Conservation (phyloP, 2,113 vertebrate genomes). For the Myotis lucifugus region DNA sequence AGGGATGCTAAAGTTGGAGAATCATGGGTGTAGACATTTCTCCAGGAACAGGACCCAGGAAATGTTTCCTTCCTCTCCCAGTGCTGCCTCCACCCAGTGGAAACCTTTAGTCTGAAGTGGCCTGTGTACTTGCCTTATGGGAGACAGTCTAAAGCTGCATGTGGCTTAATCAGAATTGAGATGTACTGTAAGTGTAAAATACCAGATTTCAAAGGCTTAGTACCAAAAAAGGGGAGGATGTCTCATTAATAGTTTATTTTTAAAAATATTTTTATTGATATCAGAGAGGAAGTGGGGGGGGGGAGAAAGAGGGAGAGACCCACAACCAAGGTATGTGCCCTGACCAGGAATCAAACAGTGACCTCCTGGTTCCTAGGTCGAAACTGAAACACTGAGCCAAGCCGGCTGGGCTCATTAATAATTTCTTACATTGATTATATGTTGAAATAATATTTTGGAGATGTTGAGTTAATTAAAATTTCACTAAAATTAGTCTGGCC, state of each 20-base stretch:
- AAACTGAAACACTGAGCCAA: too few relatives aligned
- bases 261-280: too few relatives aligned
- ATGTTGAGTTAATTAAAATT: not conserved
- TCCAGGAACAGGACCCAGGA: conserved; percentile 3
- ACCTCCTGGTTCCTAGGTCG: too few relatives aligned
- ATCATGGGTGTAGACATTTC: not conserved
- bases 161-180: not conserved
- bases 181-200: not conserved
- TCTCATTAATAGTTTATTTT: not conserved
- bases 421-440: not conserved
- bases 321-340: too few relatives aligned
- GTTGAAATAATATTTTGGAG: conserved; percentile 18
- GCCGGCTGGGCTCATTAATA: too few relatives aligned
- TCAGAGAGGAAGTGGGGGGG: too few relatives aligned
- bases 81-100: not conserved
- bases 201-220: not conserved
- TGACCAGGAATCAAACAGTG: too few relatives aligned
- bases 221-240: not conserved
- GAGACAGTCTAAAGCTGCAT: not conserved
- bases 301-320: too few relatives aligned
- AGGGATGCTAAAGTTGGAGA: not conserved
- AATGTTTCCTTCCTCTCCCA: conserved; percentile 21
- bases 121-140: not conserved
- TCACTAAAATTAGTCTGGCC: not conserved
- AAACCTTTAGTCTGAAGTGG: not conserved